Percentiles rank a stretch among this genome's conserved stretches.
Conservation (phyloP, 2,113 vertebrate species). For the Passer domesticus region DNA sequence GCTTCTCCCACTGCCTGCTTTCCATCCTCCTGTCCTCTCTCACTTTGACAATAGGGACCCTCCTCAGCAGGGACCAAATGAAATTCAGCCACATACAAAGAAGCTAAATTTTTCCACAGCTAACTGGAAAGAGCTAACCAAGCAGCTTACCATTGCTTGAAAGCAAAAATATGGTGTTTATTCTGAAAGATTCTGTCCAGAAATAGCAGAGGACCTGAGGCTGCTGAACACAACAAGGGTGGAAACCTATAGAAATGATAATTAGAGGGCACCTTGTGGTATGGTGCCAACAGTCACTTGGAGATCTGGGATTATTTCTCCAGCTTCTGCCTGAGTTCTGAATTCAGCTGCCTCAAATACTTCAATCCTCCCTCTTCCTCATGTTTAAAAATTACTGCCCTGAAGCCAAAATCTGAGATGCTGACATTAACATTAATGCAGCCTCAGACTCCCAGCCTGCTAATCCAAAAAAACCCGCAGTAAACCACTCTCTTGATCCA, state of each 20-base stretch:
- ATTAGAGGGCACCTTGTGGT: not conserved
- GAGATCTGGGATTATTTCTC: not conserved
- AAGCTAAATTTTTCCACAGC: not conserved
- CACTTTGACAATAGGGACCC: not conserved
- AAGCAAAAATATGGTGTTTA: not conserved
- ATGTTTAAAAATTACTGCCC: constrained; percentile 3
- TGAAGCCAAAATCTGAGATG: not conserved
- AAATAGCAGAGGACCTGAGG: not conserved
- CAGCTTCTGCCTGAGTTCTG: not conserved
- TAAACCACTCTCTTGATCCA: not conserved
- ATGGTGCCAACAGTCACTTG: not conserved
- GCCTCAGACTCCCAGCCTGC: not conserved
- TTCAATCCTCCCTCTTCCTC: not conserved
- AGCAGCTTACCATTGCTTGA: not conserved
- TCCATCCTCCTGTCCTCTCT: not conserved
- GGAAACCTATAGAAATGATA: not conserved
- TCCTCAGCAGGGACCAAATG: not conserved
- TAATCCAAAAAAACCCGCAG: not conserved
- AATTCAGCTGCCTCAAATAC: not conserved
- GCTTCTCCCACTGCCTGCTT: not conserved
- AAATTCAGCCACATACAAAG: not conserved
- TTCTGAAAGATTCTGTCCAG: not conserved
- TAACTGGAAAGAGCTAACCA: not conserved
- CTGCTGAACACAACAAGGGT: not conserved
- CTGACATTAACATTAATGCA: not conserved